phyloP scores from a whole-genome alignment of 2,888 invertebrate species.

The Pseudanteris insignis region DNA sequence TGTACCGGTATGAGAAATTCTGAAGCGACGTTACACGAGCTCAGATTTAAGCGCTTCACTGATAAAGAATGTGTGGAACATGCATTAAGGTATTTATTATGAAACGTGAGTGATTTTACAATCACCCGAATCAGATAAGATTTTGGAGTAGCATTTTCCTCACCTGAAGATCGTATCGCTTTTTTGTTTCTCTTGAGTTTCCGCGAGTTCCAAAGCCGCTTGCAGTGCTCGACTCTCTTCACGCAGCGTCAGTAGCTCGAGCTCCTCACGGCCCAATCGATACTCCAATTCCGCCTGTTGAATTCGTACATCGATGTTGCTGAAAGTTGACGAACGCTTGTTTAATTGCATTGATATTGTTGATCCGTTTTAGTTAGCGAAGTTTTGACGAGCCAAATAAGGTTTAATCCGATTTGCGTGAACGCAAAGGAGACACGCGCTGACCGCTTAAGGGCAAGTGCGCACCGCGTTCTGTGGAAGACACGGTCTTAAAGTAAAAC shows the following conservation, averaged over 20 bases:
- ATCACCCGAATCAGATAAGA: conserved; percentile 15
- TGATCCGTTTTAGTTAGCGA: neutral
- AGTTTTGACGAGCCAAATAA: neutral
- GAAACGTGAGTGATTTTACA: conserved; percentile 22
- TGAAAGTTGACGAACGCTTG: conserved; percentile 61
- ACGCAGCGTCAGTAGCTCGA: conserved; percentile 83
- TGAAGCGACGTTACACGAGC: neutral
- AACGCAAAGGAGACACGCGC: neutral
- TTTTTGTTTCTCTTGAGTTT: conserved; percentile 68
- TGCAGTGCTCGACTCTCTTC: conserved; percentile 85
- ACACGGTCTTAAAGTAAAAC: no score
- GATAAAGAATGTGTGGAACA: conserved; percentile 9
- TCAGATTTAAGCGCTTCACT: conserved; percentile 2
- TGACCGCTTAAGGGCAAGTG: neutral
- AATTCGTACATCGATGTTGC: conserved; percentile 89
- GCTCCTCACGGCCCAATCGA: conserved; percentile 86
- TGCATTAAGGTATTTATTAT: conserved; percentile 19
- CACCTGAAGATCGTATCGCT: conserved; percentile 72
- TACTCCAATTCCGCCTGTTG: conserved; percentile 91
- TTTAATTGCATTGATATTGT: conserved; percentile 6
- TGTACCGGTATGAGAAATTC: neutral
- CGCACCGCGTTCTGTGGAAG: no score
- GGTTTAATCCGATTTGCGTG: neutral
- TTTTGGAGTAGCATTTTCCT: neutral
- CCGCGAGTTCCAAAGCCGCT: conserved; percentile 75